Evolutionary conservation across 30 jellyfish, hydroid and myxozoan genomes (phyloP), one percentile per base, ranked within the genome.

Genomic region (Nemopilema nomurai): DNA sequence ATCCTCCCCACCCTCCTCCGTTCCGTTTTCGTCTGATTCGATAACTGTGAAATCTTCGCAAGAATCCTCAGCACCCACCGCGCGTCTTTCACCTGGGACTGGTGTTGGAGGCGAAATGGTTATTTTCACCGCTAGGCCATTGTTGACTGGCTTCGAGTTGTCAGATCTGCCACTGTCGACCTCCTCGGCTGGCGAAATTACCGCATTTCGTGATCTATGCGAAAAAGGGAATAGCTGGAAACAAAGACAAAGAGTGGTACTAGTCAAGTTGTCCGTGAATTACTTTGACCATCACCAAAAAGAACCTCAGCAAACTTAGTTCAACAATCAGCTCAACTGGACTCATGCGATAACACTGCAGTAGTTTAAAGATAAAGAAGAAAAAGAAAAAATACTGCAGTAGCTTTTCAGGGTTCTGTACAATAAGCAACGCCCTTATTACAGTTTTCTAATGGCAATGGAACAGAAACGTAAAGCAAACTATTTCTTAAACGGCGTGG

Each of bases 31-130:
- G 18, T 82, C 72, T 24, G 71, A 50, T 51, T 76, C 85, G 24
- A 76, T 76, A 32, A 50, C 80, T 1, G 68, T 70, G 23, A 67
- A 74, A 73, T 52, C 71, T 57, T 49, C 81, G 4, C 73, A 26
- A 19, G 90, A 50, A 9, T 69, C 73, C 8, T 52, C 66, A 23
- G 16, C 79, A 26, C 21, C 84, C 19, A 50, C 77, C 18, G 67
- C 20, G 41, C 74, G 74, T 3, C 85, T 69, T 21, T 51, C 76
- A 6, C 77, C 76, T 8, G 90, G 90, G 21, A 51, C 62, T 23
- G 90, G 90, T 21, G 90, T 82, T 51, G 90, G 90, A 7, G 90
- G 90, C 28, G 83, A 82, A 21, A 82, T 82, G 26, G 71, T 82
- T 0, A 82, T 82, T 1, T 82, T 67, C 16, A 82, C 90, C n/a